Base-by-base conservation (phyloP, 2,797 vertebrate species). In the Alfaro cultratus region DNA sequence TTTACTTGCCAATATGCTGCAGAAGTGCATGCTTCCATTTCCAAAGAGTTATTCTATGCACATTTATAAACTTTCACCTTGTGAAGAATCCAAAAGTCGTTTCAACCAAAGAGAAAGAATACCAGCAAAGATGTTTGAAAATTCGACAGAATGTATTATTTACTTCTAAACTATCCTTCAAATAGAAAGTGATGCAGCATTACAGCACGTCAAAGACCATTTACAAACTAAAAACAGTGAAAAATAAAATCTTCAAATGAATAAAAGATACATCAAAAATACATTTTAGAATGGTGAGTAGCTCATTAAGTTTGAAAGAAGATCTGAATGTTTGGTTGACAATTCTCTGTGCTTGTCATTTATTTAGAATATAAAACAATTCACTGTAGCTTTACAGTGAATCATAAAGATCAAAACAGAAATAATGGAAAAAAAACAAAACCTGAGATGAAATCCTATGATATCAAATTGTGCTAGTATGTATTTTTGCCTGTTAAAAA, bases 181-280 rank as follows among this genome's bases (percentile, higher is more conserved):
- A 41, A 9, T 18, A 36, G 31, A 67, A 23, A 23, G 36, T 36
- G 34, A 21, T 39, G 62, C 7, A 7, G 26, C 21, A 21, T 26
- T 43, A 13, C 7, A 41, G 9, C 23, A 68, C 6, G 36, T 26
- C 18, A 41, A 68, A 26, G 18, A 18, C 10, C 53, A 26, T 67
- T 60, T 67, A 23, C 64, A 21, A 67, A 67, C 64, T 26, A 21
- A 39, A 23, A 36, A 21, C 7, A 0, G 26, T 55, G 2, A 53
- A 53, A 36, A 74, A 49, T 4, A 51, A 34, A 74, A 74, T 29
- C 11, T 53, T 51, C 10, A 36, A 36, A 45, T 12, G 16, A 57
- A 81, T 75, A 6, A 64, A 43, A 53, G 36, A 57, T 26, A 34
- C 1, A 81, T 81, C 4, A 80, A 85, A 83, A 80, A 76, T 68